Evolutionary conservation across 2,113 vertebrate species (phyloP).

Genomic region (Meleagris gallopavo): DNA sequence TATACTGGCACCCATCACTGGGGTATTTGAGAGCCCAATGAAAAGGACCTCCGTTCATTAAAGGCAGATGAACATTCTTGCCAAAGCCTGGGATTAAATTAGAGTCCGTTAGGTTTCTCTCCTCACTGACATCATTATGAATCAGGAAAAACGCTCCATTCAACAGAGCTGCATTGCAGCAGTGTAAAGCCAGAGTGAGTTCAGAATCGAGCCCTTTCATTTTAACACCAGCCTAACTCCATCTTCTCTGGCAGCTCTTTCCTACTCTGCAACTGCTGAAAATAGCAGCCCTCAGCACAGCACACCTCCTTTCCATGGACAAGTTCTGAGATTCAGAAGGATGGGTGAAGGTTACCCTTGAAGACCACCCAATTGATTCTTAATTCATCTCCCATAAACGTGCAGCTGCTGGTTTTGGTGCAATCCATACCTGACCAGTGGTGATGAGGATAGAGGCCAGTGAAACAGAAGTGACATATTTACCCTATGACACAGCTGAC

Average conservation of each 20-base stretch:
- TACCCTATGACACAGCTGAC: neutral
- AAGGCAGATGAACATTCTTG: slow-evolving; percentile 31
- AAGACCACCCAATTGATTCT: neutral
- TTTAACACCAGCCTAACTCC: neutral
- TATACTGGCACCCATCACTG: neutral
- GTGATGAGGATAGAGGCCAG: neutral
- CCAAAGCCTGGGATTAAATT: slow-evolving; percentile 53
- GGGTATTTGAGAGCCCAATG: slow-evolving; percentile 2
- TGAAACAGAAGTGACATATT: neutral
- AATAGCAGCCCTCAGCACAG: neutral
- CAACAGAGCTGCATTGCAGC: neutral
- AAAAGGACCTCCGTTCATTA: slow-evolving; percentile 47
- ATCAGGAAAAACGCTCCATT: slow-evolving; percentile 12
- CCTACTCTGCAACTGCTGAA: neutral
- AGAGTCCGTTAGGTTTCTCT: neutral
- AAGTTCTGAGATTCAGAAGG: neutral
- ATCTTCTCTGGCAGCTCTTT: neutral
- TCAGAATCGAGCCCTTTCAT: neutral
- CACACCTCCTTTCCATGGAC: neutral
- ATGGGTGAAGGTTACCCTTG: neutral
- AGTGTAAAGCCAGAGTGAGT: neutral
- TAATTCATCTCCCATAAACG: neutral
- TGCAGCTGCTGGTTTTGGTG: neutral
- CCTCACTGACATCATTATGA: slow-evolving; percentile 24
- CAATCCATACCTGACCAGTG: neutral